Evolutionary conservation across 1,140 invertebrate species (phyloP), one percentile per base, ranked within the genome.

Genomic region (Pseudomyrmex flavicornis): DNA sequence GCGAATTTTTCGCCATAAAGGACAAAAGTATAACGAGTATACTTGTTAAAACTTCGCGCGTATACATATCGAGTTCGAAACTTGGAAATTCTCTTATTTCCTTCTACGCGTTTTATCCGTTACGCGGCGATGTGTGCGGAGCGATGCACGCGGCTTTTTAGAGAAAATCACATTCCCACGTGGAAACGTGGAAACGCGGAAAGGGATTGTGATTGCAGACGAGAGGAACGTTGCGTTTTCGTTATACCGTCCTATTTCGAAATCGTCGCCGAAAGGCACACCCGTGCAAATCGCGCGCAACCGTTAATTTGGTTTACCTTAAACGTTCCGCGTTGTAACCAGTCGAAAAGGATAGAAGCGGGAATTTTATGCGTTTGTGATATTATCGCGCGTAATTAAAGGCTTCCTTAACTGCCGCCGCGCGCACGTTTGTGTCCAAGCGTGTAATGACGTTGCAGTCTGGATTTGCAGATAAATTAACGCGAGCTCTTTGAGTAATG

Each of bases 121-220:
- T 12, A 35, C 35, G 5, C 35, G 1, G 5, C 5, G 35, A 35
- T 35, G 35, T 35, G 7, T 35, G 35, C 5, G 5, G 59, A 22
- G 12, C 74, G 69, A 80, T 86, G 26, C 35, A 48, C 66, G 54
- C 68, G 58, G 80, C 76, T 35, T 84, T 86, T 86, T 83, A 66
- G 17, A 87, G 86, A 83, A 87, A 84, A 87, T 87, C 86, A 70
- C 76, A 84, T 87, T 87, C 65, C 48, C 80, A 69, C 52, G 82
- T 59, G 59, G 76, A 79, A 74, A 87, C 44, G 72, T 80, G 83
- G 85, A 79, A 50, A 84, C 65, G 58, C 63, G 82, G 68, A n/a
- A 13, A 22, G 63, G 52, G n/a, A 87, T 79, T 22, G 54, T 12
- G 76, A 80, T 59, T 80, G 76, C 20, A 46, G 54, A 22, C 17